Conservation (phyloP, 2,113 vertebrate genomes). For the Dicentrarchus labrax region DNA sequence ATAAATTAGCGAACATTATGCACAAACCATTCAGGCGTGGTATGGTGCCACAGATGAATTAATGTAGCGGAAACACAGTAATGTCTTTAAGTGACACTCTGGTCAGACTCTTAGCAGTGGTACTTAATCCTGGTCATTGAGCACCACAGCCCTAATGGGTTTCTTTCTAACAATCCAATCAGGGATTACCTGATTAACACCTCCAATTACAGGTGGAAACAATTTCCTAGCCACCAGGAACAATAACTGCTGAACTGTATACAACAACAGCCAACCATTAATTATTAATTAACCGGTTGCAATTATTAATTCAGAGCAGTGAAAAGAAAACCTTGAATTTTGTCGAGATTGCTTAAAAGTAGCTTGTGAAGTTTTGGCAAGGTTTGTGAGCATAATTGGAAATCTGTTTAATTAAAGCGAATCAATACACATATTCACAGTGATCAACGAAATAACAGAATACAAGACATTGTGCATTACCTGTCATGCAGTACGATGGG, state of each 20-base stretch:
- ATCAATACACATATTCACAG: background rate
- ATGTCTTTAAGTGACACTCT: constrained; percentile 5
- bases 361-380: background rate
- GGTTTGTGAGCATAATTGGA: background rate
- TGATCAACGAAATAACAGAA: background rate
- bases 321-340: background rate
- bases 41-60: background rate
- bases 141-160: background rate
- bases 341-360: background rate
- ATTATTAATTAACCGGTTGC: too few species aligned
- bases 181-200: constrained; percentile 60
- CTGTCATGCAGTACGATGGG: constrained; percentile 88
- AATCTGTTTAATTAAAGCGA: background rate
- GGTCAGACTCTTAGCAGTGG: constrained; percentile 9
- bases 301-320: background rate
- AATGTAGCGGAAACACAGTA: constrained; percentile 1
- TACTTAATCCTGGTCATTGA: constrained; percentile 5
- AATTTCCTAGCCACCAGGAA: background rate
- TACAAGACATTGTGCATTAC: constrained; percentile 72
- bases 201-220: constrained; percentile 29
- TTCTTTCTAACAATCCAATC: constrained; percentile 48
- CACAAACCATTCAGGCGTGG: background rate
- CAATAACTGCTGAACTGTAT: background rate
- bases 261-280: background rate
- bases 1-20: constrained; percentile 1